Percentiles rank a stretch among this genome's conserved stretches.
These are phyloP conservation scores for Polypterus senegalus DNA, from an alignment of 2,113 vertebrate species.

Conservation along the genomic window DNA sequence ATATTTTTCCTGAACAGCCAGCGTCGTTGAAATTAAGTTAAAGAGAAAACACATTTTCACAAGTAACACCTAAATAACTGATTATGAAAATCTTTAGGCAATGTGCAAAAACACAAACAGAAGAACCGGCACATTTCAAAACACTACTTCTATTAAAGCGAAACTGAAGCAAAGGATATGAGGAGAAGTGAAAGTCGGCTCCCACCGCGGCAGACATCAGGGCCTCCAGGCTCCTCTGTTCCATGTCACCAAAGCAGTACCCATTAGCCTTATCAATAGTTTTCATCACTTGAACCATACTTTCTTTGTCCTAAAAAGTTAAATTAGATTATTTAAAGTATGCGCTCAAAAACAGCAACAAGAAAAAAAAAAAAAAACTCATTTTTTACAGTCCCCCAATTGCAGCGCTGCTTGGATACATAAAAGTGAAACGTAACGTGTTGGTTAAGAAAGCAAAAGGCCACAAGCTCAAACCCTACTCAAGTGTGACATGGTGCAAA, in stretches of 20 bases:
- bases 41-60: slow-evolving; percentile 38
- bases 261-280: slow-evolving; percentile 92
- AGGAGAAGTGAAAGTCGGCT: slow-evolving; percentile 82
- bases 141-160: neutral
- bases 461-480: too few relatives aligned
- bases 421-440: too few relatives aligned
- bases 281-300: slow-evolving; percentile 70
- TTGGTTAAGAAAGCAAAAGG: too few relatives aligned
- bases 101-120: neutral
- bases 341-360: too few relatives aligned
- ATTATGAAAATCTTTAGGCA: neutral
- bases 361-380: too few relatives aligned
- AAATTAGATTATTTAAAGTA: neutral
- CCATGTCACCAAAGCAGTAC: slow-evolving; percentile 76
- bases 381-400: too few relatives aligned
- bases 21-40: slow-evolving; percentile 57
- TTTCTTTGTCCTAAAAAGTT: slow-evolving; percentile 71
- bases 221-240: slow-evolving; percentile 73
- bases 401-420: too few relatives aligned
- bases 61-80: neutral
- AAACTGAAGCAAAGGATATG: slow-evolving; percentile 67
- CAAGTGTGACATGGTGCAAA: too few relatives aligned
- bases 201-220: slow-evolving; percentile 91
- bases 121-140: neutral
- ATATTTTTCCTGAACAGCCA: slow-evolving; percentile 82